Base-by-base conservation (phyloP, 1,140 invertebrate species). In the Cecropterus lyciades region DNA sequence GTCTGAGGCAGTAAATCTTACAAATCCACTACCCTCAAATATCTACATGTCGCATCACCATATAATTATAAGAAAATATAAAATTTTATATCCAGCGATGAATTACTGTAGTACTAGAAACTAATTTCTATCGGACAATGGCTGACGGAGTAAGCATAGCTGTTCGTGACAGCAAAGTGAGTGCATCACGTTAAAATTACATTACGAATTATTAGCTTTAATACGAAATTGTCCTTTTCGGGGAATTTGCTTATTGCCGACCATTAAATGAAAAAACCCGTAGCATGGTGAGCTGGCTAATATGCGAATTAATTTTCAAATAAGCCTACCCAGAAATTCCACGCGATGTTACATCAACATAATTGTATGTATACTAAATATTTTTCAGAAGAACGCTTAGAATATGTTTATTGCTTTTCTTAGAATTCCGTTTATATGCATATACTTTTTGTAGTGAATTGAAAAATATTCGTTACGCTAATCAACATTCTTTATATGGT, bases 221-320 rank as follows among this genome's bases (percentile, higher is more conserved):
- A 51, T 56, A 48, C 49, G 40, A 55, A 55, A 55, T 14, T 55
- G 52, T 40, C 52, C 52, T 40, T 55, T 55, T 55, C 52, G 4
- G 33, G 40, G 52, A 55, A 55, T 55, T 55, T 11, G 10, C 37
- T 40, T 11, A 40, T 40, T 55, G 10, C 52, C 52, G 30, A 40
- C 52, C 33, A 55, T 55, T 55, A 55, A 55, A 55, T 55, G 37
- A 53, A 53, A 53, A 55, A 49, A 16, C 10, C 52, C 52, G 15
- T 15, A 15, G 15, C 10, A 17, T 40, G 30, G 11, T 40, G 52
- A 3, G 20, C 20, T 16, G 17, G 33, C 33, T 55, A 55, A 55
- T 55, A 55, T 55, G 52, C 14, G 52, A 55, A 55, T 55, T 55
- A 55, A 55, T 55, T 55, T 55, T 55, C 13, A 40, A 55, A 40